Base-by-base conservation (phyloP, 2,888 invertebrate genomes). In the Nomada ruficornis region DNA sequence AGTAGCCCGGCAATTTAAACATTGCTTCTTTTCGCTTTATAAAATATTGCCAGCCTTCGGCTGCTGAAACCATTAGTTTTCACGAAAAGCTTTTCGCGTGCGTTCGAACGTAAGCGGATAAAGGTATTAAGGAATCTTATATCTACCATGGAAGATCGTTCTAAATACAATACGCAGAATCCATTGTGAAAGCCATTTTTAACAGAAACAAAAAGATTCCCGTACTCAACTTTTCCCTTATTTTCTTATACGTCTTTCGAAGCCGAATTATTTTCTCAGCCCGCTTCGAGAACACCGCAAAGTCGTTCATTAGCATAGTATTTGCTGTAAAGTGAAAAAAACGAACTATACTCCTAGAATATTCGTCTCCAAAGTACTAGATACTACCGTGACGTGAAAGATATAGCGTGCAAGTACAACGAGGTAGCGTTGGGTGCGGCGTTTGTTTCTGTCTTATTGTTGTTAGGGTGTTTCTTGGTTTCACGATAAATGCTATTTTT, bases 41-140 rank as follows among this genome's bases (percentile, higher is more conserved):
- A 63, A 2, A 10, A 11, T 13, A 20, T 26, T 18, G 47, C 42
- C 36, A 3, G 47, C 23, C 47, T n/a, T 26, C 13, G 18, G 23
- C 42, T 13, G 44, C n/a, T 20, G 10, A 36, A 18, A 42, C 13
- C 52, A n/a, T 36, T 18, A 23, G 7, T 9, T 20, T 29, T 52
- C 11, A 20, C 52, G 13, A 52, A 29, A 29, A 7, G 10, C 15
- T 18, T 29, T 54, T 54, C 59, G 18, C 59, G n/a, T 7, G 59
- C 52, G 20, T 60, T 44, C 54, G 18, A 29, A 54, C 20, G 7
- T 77, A 77, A 77, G 65, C 60, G 77, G 74, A 74, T 77, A 44
- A 74, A 29, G 29, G 60, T 74, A 77, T 65, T 52, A 67, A 77
- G 44, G 2, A 15, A 54, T 47, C n/a, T 62, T 60, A 29, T 42